Conservation (phyloP, 2,888 invertebrate genomes). For the Teleiodes luculella region DNA sequence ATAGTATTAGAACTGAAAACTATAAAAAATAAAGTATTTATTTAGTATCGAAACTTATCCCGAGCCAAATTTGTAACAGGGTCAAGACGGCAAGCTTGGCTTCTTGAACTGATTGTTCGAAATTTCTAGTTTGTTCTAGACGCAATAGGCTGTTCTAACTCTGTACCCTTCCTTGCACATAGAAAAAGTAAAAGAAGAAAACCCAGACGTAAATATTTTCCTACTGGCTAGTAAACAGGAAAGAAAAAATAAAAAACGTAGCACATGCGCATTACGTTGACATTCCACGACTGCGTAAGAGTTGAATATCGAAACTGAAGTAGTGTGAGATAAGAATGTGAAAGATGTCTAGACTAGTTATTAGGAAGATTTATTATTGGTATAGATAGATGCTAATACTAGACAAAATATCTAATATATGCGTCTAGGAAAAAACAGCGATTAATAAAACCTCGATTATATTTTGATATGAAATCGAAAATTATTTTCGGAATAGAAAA, state of each 20-base stretch:
- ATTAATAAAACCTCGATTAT: no score
- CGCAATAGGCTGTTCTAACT: not conserved
- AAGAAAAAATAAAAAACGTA: not conserved
- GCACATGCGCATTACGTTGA: not conserved
- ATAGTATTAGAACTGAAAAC: no score
- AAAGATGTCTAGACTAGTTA: no score
- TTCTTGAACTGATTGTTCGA: not conserved
- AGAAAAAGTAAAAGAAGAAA: not conserved
- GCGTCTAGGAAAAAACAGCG: no score
- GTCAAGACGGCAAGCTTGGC: not conserved
- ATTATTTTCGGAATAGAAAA: no score
- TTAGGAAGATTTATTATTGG: no score
- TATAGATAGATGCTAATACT: no score
- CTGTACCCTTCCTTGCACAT: not conserved
- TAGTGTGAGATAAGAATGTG: no score
- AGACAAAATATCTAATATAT: no score
- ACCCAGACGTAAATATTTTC: conserved; percentile 5
- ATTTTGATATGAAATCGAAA: no score
- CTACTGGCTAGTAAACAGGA: not conserved
- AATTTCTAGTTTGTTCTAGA: not conserved
- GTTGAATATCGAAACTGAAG: no score
- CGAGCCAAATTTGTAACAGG: not conserved
- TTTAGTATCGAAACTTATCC: not conserved
- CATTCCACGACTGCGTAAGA: not conserved
- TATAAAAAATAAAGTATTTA: not conserved